Evolutionary conservation across 2,888 invertebrate genomes (phyloP).

Genomic region (Leptinotarsa juncta): DNA sequence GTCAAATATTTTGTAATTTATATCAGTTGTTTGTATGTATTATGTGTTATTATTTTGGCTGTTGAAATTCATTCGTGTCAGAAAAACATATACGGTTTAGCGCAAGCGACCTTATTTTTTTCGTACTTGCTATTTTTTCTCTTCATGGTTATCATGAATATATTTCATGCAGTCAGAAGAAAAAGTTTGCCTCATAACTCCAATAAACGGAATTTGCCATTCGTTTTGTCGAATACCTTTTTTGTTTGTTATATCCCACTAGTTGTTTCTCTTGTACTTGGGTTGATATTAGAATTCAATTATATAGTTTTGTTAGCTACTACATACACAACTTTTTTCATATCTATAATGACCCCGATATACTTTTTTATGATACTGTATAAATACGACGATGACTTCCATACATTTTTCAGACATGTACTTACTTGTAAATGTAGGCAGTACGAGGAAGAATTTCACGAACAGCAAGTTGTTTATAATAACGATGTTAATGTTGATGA

Average conservation of each 20-base stretch:
- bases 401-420: conserved; percentile 31
- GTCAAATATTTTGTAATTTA: conserved; percentile 17
- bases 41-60: conserved; percentile 10
- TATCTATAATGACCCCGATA: conserved; percentile 34
- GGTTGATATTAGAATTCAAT: neutral
- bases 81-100: neutral
- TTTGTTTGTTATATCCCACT: conserved; percentile 19
- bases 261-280: conserved; percentile 3
- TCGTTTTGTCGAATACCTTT: conserved; percentile 28
- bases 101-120: neutral
- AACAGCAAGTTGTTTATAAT: conserved; percentile 35
- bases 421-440: conserved; percentile 35
- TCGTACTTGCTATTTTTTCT: conserved; percentile 25
- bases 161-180: conserved; percentile 26
- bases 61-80: conserved; percentile 19
- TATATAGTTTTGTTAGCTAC: neutral
- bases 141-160: conserved; percentile 37
- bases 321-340: conserved; percentile 15
- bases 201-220: neutral
- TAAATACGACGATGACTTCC: conserved; percentile 34
- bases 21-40: conserved; percentile 25
- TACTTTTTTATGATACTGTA: conserved; percentile 26
- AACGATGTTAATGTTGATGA: neutral
- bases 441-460: conserved; percentile 28
- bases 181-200: conserved; percentile 8